Evolutionary conservation across 2,888 invertebrate species (phyloP).

Genomic region (Tridacna gigas): DNA sequence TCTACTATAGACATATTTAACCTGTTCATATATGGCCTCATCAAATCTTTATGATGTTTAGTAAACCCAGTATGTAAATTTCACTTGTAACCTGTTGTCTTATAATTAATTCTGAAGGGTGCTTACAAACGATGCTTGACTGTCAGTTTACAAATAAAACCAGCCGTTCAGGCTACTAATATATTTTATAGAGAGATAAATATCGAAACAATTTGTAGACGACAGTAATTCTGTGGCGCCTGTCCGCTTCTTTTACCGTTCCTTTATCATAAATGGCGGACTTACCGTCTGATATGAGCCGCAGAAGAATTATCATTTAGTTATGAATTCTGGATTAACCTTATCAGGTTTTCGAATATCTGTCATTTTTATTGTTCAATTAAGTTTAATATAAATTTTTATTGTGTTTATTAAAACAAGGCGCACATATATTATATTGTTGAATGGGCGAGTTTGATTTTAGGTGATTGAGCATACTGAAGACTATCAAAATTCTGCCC

Average conservation of each 20-base stretch:
- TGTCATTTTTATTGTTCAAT: conserved; percentile 29
- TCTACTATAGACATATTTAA: background rate
- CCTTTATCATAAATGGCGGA: conserved; percentile 20
- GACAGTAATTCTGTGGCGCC: conserved; percentile 27
- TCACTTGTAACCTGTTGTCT: conserved; percentile 24
- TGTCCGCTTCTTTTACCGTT: conserved; percentile 18
- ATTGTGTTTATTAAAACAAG: conserved; percentile 22
- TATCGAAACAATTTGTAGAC: conserved; percentile 26
- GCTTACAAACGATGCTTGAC: conserved; percentile 8
- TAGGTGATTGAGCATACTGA: too few relatives aligned
- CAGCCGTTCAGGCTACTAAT: conserved; percentile 18
- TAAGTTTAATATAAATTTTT: conserved; percentile 30
- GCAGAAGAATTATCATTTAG: conserved; percentile 17
- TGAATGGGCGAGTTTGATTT: background rate
- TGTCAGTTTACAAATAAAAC: conserved; percentile 14
- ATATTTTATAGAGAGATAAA: conserved; percentile 29
- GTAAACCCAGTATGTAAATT: conserved; percentile 16
- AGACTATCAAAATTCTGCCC: too few relatives aligned
- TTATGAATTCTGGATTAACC: conserved; percentile 28
- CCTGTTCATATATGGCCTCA: background rate
- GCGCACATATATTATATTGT: conserved; percentile 7
- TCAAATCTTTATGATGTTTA: conserved; percentile 20
- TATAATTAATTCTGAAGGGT: conserved; percentile 24
- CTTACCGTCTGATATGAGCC: conserved; percentile 9
- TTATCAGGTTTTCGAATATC: conserved; percentile 16